phyloP scores from a whole-genome alignment of 2,888 invertebrate species.

The Ophion slaviceki region DNA sequence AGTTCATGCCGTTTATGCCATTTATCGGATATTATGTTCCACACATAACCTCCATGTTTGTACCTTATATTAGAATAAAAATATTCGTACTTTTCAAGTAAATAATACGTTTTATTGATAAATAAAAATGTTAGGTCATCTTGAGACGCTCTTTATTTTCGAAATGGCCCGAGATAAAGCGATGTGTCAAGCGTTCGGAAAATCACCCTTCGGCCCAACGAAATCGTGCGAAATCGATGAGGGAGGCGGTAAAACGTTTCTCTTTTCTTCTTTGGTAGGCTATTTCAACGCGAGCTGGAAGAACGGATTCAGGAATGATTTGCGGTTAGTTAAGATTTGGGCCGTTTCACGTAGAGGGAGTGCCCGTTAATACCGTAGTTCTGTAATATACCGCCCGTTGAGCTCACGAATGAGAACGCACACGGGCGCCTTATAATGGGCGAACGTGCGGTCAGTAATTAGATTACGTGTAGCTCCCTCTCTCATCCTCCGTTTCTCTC shows the following conservation, averaged over 20 bases:
- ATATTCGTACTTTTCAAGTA: no score
- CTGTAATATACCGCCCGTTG: conserved; percentile 37
- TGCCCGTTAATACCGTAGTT: conserved; percentile 45
- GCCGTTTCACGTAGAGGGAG: conserved; percentile 26
- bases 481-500: conserved; percentile 29
- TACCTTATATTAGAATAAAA: no score
- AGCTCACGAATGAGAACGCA: conserved; percentile 27
- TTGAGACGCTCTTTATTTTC: not conserved
- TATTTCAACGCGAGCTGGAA: not conserved
- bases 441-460: conserved; percentile 62
- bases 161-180: not conserved
- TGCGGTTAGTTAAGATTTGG: conserved; percentile 39
- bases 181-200: not conserved
- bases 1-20: no score
- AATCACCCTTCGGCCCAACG: not conserved
- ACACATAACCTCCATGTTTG: no score
- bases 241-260: not conserved
- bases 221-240: conserved; percentile 6
- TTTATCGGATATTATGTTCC: no score
- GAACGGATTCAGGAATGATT: conserved; percentile 13
- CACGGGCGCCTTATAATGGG: conserved; percentile 48
- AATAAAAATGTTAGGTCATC: no score
- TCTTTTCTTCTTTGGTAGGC: not conserved
- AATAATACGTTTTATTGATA: no score
- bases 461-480: conserved; percentile 55